Base-by-base conservation (phyloP, 2,113 vertebrate genomes). In the Corapipo altera region DNA sequence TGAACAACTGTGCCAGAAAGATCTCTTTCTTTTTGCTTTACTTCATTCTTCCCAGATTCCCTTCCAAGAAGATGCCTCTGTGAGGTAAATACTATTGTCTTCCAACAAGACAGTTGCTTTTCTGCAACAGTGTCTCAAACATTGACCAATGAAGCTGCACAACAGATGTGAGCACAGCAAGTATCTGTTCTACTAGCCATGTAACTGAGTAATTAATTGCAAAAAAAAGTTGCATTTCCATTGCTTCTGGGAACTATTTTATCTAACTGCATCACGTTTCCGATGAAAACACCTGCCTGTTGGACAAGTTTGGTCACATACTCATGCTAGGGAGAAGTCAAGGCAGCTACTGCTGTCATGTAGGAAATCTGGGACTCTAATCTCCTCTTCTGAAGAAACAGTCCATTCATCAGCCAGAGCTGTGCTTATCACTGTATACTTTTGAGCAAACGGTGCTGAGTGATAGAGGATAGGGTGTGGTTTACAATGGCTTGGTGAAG, bases 21-120 rank as follows among this genome's bases (percentile, higher is more conserved):
- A 96, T 74, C n/a, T 90, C 70, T 90, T 83, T 89, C 71, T 93
- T 96, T 95, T 95, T 94, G 85, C 78, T 96, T 94, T 94, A 73
- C 78, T 95, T 96, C 89, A 90, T 78, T 96, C 92, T 59, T 93
- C 74, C 83, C 70, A 82, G 69, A 96, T 84, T 96, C 85, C 88
- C 82, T 88, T 95, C 52, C 77, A 95, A 87, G 57, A 57, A 33
- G 93, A 96, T 75, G 65, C 44, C 24, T 80, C 39, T 88, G 76
- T 16, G 41, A 91, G 85, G 75, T 69, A 96, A 96, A 95, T 10
- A 2, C 43, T 69, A 39, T 18, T 0, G 0, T 43, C 7, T 13
- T 76, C 11, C 3, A 46, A 59, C 12, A 67, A 86, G 48, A 59
- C 61, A 59, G 16, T 2, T 70, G n/a, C 61, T 80, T 92, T 84